A percentile compares a stretch with the other conserved stretches of the same genome.
These are phyloP conservation scores for Labeo rohita DNA, from an alignment of 2,113 vertebrate species.

Conservation along the genomic window DNA sequence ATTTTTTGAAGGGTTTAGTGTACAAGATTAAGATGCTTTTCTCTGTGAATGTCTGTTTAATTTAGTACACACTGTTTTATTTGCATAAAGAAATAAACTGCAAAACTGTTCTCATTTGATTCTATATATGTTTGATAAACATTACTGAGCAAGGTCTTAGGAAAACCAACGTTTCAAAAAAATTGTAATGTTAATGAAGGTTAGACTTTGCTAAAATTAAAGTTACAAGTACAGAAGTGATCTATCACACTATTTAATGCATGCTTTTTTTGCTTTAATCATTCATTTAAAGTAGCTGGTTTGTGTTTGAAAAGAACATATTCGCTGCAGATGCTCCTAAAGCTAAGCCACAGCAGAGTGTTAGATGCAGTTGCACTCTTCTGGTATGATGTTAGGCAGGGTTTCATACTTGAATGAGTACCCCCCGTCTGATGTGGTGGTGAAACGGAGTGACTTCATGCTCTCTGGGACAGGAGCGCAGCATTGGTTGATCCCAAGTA, in stretches of 20 bases:
- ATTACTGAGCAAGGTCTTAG: background rate
- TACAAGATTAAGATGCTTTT: background rate
- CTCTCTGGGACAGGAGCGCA: constrained; percentile 86
- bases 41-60: background rate
- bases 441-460: constrained; percentile 86
- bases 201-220: background rate
- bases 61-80: background rate
- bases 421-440: constrained; percentile 90
- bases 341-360: background rate
- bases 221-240: background rate
- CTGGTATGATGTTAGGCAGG: constrained; percentile 88
- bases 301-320: background rate
- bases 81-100: constrained; percentile 1
- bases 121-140: background rate
- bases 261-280: background rate
- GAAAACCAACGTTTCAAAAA: background rate
- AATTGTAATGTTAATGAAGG: background rate
- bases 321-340: background rate
- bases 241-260: background rate
- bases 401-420: constrained; percentile 91
- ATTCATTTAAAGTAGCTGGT: background rate
- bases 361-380: constrained; percentile 89
- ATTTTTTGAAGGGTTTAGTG: background rate
- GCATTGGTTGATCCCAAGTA: constrained; percentile 82
- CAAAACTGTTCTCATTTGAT: background rate